Base-by-base conservation (phyloP, 2,113 vertebrate species). In the Emydura subglobosa region DNA sequence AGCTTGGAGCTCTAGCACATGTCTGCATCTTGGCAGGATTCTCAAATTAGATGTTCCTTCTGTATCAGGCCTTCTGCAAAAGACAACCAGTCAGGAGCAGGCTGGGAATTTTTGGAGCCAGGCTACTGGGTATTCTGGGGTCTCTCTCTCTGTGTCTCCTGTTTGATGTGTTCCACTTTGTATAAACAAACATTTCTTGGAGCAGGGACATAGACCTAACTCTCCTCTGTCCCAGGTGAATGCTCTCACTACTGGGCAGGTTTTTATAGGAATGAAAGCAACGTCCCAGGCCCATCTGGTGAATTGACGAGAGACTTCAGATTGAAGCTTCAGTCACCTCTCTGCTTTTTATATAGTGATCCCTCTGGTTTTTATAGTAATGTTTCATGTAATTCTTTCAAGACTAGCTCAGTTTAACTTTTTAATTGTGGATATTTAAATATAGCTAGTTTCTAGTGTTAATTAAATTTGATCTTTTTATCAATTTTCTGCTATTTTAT, bases 281-380 rank as follows among this genome's bases (percentile, higher is more conserved):
- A 96, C 87, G 91, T 5, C 25, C 96, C 90, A 97, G 94, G 94
- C 92, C 91, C 82, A 89, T 96, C 91, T 86, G 80, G 93, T 87
- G 88, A 95, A 61, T 8, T 95, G 91, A 97, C 88, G 96, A 90
- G 90, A 96, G 88, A 68, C 1, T 12, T 86, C 85, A 94, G 88
- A 94, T 91, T 96, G 83, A 92, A 94, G 80, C 8, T 5, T 89
- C 94, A 72, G 84, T 91, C 90, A 94, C 89, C 94, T 0, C 82
- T 55, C 10, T 17, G 68, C 61, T 92, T 96, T 93, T 90, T 93
- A 0, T 93, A 0, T 21, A 31, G 16, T 31, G 34, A 68, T 34
- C 4, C 0, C 76, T 61, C 10, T 22, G 72, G 81, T 90, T 96
- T 92, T 88, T 93, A 0, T 61, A 90, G 85, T 49, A 96, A 85